A percentile compares a stretch with the other conserved stretches of the same genome.
These are phyloP conservation scores for Agapornis roseicollis DNA, from an alignment of 2,113 vertebrate genomes.

Conservation along the genomic window DNA sequence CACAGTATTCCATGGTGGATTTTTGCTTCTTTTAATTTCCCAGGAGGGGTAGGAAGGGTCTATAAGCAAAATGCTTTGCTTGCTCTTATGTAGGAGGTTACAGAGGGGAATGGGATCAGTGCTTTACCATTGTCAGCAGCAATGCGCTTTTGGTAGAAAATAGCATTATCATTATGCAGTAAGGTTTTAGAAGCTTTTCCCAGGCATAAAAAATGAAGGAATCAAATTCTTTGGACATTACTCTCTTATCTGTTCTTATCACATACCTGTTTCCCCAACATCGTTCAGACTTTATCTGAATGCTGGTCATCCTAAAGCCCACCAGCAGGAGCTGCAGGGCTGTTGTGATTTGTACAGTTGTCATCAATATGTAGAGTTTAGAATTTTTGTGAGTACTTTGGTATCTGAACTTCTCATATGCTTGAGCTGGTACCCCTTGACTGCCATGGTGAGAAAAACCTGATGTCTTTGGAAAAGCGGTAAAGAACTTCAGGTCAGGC, in stretches of 20 bases:
- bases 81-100: slow-evolving; percentile 29
- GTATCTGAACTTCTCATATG: background rate
- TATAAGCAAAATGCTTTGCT: slow-evolving; percentile 36
- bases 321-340: background rate
- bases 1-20: background rate
- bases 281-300: background rate
- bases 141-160: slow-evolving; percentile 4
- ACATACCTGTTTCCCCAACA: background rate
- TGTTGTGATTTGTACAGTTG: background rate
- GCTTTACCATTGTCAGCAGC: slow-evolving; percentile 19
- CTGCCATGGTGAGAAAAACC: background rate
- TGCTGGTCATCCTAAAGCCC: background rate
- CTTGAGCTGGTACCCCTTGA: background rate
- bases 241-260: background rate
- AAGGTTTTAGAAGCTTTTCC: background rate
- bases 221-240: background rate
- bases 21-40: slow-evolving; percentile 51
- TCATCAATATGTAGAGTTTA: background rate
- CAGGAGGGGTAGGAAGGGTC: slow-evolving; percentile 6
- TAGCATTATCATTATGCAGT: background rate
- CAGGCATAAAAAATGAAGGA: background rate
- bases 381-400: background rate
- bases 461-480: background rate
- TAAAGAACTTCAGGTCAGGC: background rate
- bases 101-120: background rate